Evolutionary conservation across 2,797 vertebrate genomes (phyloP), one percentile per base, ranked within the genome.

Genomic region (Chaetodon trifasciatus): DNA sequence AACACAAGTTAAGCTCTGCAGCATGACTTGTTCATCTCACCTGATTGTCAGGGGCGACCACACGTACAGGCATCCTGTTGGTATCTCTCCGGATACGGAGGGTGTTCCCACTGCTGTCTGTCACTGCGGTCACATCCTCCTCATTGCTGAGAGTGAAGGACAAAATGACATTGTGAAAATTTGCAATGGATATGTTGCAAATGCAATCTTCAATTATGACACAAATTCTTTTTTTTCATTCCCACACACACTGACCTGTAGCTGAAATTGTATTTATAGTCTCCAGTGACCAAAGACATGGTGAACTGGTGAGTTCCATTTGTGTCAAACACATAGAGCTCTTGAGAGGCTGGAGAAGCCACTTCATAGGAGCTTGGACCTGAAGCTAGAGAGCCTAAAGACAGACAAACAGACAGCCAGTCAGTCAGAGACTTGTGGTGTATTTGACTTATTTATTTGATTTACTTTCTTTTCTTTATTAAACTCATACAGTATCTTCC

Each of bases 301-400:
- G 98, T 99, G 81, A 96, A 98, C 89, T 99, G 98, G 92, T 99
- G 98, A 3, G 98, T 99, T 0, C 98, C 98, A 5, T 99, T 99
- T 55, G 96, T 52, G 84, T 99, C 98, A 44, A 99, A 99, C 91
- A 99, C 97, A 17, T 99, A 99, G n/a, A 99, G 97, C 71, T 99
- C 98, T 64, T 99, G 97, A 52, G 97, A 96, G 4, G 97, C 95
- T 0, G 98, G 97, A 69, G 98, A 99, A 3, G 98, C 98, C 10
- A 99, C 97, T 91, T 99, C 98, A 66, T 97, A 98, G 8, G 96
- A 97, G 83, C 96, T 97, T 64, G 96, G 84, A 1, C 97, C 97
- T 57, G 96, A 98, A 21, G 97, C 85, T 70, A 95, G 84, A 28
- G 91, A 93, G 58, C 93, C 92, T 93, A 69, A 57, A 53, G 44